Base-by-base conservation (phyloP, 1,140 invertebrate species). In the Drosophila subpulchrella region DNA sequence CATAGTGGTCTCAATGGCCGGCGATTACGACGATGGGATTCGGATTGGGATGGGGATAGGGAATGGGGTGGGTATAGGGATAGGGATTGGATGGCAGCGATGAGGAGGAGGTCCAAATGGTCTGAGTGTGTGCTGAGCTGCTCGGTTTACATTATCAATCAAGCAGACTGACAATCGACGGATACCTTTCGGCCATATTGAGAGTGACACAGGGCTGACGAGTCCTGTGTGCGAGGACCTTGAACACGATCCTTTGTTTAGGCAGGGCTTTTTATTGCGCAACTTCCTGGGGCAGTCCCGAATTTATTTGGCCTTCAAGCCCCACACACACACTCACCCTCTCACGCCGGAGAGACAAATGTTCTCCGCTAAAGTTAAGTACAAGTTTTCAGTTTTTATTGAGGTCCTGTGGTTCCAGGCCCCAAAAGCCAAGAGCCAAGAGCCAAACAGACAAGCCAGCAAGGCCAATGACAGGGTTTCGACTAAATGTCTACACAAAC, bases 101-200 rank as follows among this genome's bases (percentile, higher is more conserved):
- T 20, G 20, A 20, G 20, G 20, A 20, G 20, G 20, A 20, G 20
- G 13, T 7, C 17, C 34, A 54, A 54, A 54, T 54, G 51, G 48
- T 38, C 36, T 38, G 32, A 60, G 66, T 60, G 27, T 24, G 36
- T 36, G 54, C 27, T 55, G 63, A 65, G 36, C 82, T 71, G 42
- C 84, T 88, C 74, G 51, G 85, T 73, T 90, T 89, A 90, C 84
- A 84, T 89, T 89, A 89, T 89, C 84, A 89, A 89, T 89, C 84
- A 89, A 84, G 66, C 73, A 48, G 77, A 81, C 80, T 81, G 84
- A 88, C 84, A 88, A 88, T 89, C 77, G 47, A 59, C 57, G 85
- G 63, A 83, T 88, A 88, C 83, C 83, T 79, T 53, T 55, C 48
- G 41, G 39, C 68, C 56, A 58, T 72, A 72, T 72, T 75, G 81